Evolutionary conservation across 2,797 vertebrate species (phyloP).

Genomic region (Percopsis omiscomaycus): DNA sequence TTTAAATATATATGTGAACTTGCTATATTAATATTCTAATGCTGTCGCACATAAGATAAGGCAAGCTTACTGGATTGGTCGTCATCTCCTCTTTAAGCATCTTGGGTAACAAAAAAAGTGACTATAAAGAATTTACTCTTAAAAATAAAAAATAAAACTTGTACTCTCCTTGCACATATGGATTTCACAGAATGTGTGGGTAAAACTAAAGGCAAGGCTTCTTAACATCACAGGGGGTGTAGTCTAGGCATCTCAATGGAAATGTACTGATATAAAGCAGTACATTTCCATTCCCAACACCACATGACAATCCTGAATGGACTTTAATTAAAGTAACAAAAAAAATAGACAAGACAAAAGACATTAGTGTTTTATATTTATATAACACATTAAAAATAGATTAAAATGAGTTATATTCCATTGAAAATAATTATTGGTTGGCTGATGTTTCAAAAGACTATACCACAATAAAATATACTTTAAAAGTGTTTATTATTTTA

Average conservation of each 20-base stretch:
- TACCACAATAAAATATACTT: no score
- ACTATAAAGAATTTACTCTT: neutral
- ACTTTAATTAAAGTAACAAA: no score
- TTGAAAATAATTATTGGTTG: no score
- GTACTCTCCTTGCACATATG: neutral
- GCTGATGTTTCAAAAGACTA: no score
- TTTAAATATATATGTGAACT: neutral
- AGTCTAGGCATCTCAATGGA: conserved; percentile 24
- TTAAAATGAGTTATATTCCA: no score
- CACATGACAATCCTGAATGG: neutral
- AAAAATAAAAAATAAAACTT: no score
- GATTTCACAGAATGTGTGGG: conserved; percentile 15
- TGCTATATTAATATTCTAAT: neutral
- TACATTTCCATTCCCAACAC: neutral
- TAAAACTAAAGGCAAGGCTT: conserved; percentile 18
- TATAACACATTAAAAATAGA: no score
- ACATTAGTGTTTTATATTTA: no score
- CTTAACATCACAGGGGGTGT: conserved; percentile 9
- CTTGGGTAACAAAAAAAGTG: neutral
- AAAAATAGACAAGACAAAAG: no score
- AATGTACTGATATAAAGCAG: conserved; percentile 17
- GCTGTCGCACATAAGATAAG: neutral
- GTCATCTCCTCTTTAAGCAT: conserved; percentile 38
- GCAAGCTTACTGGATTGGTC: conserved; percentile 46
- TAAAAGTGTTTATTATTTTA: no score